Percentiles rank a stretch among this genome's conserved stretches.
Conservation (phyloP, 2,113 vertebrate genomes). For the Scortum barcoo region DNA sequence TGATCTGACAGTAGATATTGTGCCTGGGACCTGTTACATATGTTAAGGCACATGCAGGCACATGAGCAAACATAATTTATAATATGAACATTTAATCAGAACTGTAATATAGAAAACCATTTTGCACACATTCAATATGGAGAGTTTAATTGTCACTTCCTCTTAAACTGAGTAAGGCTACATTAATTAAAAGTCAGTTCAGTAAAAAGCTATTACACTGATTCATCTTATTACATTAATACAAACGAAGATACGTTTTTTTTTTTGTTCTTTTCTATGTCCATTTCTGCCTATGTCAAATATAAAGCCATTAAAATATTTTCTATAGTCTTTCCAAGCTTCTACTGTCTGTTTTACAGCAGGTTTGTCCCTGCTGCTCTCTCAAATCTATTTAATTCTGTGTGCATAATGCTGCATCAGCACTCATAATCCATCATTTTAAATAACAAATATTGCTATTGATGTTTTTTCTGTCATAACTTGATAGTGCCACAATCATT, state of each 20-base stretch:
- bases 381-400: conserved; percentile 2
- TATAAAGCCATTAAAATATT: conserved; percentile 10
- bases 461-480: background rate
- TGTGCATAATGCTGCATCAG: background rate
- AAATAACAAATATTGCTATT: conserved; percentile 7
- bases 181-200: background rate
- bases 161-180: background rate
- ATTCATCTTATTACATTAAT: background rate
- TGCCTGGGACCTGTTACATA: background rate
- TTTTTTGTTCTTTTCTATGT: background rate
- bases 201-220: background rate
- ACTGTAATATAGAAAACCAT: no score
- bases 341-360: background rate
- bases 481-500: background rate
- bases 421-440: conserved; percentile 10
- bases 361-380: conserved; percentile 10
- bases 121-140: no score
- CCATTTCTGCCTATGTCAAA: background rate
- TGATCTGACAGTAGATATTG: background rate
- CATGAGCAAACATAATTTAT: no score
- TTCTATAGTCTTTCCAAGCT: background rate
- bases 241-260: background rate
- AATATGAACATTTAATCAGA: no score
- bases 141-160: no score
- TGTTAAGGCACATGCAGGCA: background rate